Conservation (phyloP, 2,888 invertebrate genomes). For the Steromphala cineraria region DNA sequence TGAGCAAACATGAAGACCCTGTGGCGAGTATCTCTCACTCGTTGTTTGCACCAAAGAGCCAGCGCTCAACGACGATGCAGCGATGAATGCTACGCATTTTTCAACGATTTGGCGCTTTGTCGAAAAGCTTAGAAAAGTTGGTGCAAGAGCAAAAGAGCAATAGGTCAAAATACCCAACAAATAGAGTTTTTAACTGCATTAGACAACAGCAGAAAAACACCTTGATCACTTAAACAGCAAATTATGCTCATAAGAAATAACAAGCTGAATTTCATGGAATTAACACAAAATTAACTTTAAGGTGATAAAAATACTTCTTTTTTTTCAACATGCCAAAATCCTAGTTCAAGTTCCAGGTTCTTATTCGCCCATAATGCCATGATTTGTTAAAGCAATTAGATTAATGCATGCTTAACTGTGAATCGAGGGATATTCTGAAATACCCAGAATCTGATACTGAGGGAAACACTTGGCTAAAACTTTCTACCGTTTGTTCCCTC, state of each 20-base stretch:
- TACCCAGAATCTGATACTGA: not conserved
- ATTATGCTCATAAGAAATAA: no score
- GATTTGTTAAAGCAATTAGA: no score
- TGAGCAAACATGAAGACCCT: not conserved
- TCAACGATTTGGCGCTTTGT: conserved; percentile 14
- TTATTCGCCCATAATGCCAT: no score
- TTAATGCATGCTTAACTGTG: no score
- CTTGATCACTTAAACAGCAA: no score
- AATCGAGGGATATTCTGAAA: no score
- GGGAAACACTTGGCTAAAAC: not conserved
- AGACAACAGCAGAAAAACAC: no score
- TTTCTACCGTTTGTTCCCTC: not conserved
- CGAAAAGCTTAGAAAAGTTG: conserved; percentile 3
- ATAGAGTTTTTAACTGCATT: not conserved
- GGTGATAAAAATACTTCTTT: no score
- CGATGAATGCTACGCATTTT: not conserved
- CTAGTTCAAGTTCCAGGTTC: no score
- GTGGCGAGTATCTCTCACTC: not conserved
- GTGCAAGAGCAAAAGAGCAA: conserved; percentile 4
- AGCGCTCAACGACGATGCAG: not conserved
- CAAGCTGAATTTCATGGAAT: no score
- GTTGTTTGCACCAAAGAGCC: not conserved
- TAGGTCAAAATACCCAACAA: conserved; percentile 7
- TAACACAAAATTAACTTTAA: no score
- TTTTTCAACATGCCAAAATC: no score